Evolutionary conservation across 2,888 invertebrate species (phyloP), one percentile per base, ranked within the genome.

Genomic region (Zhengitettix transpicula): DNA sequence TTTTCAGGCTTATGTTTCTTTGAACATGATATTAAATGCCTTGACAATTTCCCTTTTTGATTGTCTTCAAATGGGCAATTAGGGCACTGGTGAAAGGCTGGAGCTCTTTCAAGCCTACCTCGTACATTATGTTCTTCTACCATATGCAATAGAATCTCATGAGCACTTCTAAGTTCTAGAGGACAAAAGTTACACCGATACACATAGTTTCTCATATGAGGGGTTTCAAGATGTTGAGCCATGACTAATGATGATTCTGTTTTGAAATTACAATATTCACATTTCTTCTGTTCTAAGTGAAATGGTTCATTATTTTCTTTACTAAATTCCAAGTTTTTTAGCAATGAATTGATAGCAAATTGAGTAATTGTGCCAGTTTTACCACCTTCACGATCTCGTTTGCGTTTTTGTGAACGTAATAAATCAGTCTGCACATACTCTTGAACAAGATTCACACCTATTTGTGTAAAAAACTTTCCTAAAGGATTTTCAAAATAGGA

Each of bases 61-160:
- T 92, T 92, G 67, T 93, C 92, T 72, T 96, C 95, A 70, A 93
- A 95, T 1, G 91, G 89, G 76, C 96, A 96, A 70, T 91, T 89
- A 0, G 89, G 86, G 71, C 95, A 96, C 71, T 93, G 91, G 72
- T 93, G 93, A 72, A 88, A 88, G 0, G 89, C 85, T 40, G 88
- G 86, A 1, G 90, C 89, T 64, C 89, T 80, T 68, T 93, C 91
- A 62, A 95, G 74, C 63, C 87, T 82, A 9, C 90, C 93, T 67
- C 87, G 80, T 15, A 87, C 83, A 66, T 86, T 86, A 72, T 96
- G 96, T 69, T 89, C 85, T 0, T 87, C 85, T 71, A 94, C 90
- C 89, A 94, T 92, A 70, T 96, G 96, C 69, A 84, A 88, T 28
- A 90, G 77, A 66, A 94, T 93, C 70, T 91, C 90, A 69, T 89